Base-by-base conservation (phyloP, 2,888 invertebrate species). In the Himalopsyche anomala region DNA sequence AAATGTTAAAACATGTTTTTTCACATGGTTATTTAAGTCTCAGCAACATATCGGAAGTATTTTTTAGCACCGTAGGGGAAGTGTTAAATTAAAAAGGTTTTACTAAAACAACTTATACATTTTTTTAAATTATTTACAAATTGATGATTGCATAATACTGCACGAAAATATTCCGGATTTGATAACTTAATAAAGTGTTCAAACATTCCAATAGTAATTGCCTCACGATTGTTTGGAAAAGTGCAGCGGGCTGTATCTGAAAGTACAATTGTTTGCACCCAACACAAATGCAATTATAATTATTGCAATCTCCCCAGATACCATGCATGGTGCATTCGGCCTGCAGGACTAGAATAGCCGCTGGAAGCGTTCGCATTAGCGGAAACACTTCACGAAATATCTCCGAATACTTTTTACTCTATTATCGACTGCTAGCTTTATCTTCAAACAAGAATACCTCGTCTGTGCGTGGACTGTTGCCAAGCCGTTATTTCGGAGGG, bases 371-470 rank as follows among this genome's bases (percentile, higher is more conserved):
- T 38, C 74, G 12, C 74, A 74, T 74, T 74, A 74, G 45, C 4
- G 51, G 55, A 82, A 85, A 69, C 82, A 74, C 85, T 56, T 82
- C 85, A 51, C 55, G 36, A 85, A 69, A 19, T 69, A 40, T 38
- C 45, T 19, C 69, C 45, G 81, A 9, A 55, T 81, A 28, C 85
- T 85, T 85, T 85, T 85, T 85, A 38, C 82, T 85, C 82, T 85
- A 85, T 85, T 85, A 85, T 85, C 82, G 82, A 85, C 85, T 82
- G 42, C 54, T 51, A 69, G 85, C 82, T 82, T 85, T 85, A 85
- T 85, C 85, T 85, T 74, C 74, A 54, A 45, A 69, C 85, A 55
- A 85, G 85, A 85, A 85, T 85, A 85, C 85, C 51, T 81, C 69
- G 82, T 19, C 81, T 69, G 40, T 54, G 38, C 56, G 80, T 82